Base-by-base conservation (phyloP, 1,140 invertebrate genomes). In the Fopius arisanus region DNA sequence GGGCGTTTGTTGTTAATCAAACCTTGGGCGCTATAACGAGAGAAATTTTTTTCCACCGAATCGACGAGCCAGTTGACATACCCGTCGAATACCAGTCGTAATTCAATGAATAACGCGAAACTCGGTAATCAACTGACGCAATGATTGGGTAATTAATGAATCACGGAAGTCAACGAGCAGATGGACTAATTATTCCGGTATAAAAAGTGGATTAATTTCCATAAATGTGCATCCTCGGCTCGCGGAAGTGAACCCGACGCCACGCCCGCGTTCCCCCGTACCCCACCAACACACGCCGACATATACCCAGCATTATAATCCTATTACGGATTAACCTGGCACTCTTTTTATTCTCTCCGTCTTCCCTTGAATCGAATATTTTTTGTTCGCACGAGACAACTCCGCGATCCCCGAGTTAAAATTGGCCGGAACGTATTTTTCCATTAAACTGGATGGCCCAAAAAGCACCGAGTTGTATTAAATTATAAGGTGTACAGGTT, bases 1-100 rank as follows among this genome's bases (percentile, higher is more conserved):
- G 77, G 79, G 80, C 78, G 79, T 37, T 82, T 79, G 82, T 79
- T 84, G 82, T 84, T 84, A 83, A 84, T 84, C 83, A 84, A 83
- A 84, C 76, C 79, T 76, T 73, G 74, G 75, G 69, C 70, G 69
- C 77, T 81, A 82, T 82, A 83, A 83, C 78, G 75, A 68, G 66
- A 37, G 19, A 28, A 33, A 43, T 9, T 26, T 41, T 68, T 67
- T 67, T 41, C 43, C 21, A 43, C 29, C 28, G 12, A n/a, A 66
- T 67, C n/a, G 43, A 48, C 43, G 12, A 2, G 5, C 10, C 14
- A 16, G 43, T 48, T 48, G 43, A 48, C 43, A 48, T 48, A 12
- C 2, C 14, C 1, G 7, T 37, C 1, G 33, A 37, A 37, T 37
- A 37, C 12, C 33, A 37, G 7, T 37, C 1, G 33, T 37, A 37